These are phyloP conservation scores for Plebejus argus DNA, from an alignment of 2,888 invertebrate genomes.

Conservation along the genomic window DNA sequence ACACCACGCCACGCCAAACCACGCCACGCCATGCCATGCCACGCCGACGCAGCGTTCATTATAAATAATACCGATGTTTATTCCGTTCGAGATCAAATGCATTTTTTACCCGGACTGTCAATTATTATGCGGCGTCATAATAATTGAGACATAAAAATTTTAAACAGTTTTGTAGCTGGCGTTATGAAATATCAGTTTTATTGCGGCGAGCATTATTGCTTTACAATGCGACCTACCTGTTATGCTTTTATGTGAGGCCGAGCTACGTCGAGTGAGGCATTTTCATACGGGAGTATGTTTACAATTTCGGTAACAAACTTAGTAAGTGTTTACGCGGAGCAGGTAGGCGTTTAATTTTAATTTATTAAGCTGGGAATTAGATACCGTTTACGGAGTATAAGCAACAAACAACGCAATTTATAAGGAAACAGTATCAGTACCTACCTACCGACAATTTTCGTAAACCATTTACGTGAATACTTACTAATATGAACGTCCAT, in stretches of 20 bases:
- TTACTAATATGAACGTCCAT: too few species aligned
- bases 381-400: neutral
- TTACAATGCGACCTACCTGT: neutral
- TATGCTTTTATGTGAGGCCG: neutral
- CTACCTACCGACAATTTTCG: too few species aligned
- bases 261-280: neutral
- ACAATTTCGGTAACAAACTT: neutral
- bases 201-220: neutral
- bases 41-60: constrained; percentile 45
- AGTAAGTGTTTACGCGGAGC: neutral
- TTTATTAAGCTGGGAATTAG: neutral
- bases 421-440: neutral
- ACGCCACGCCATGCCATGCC: constrained; percentile 51
- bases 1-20: constrained; percentile 48
- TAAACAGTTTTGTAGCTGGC: constrained; percentile 21
- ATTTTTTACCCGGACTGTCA: constrained; percentile 46
- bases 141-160: constrained; percentile 52
- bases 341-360: constrained; percentile 15
- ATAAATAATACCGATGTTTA: constrained; percentile 47
- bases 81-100: constrained; percentile 43
- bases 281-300: neutral
- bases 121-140: constrained; percentile 46
- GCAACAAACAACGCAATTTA: neutral
- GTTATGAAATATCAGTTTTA: constrained; percentile 15
- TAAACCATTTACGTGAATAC: too few species aligned